A percentile compares a stretch with the other conserved stretches of the same genome.
Conservation (phyloP, 2,113 vertebrate species). For the Seriola quinqueradiata region DNA sequence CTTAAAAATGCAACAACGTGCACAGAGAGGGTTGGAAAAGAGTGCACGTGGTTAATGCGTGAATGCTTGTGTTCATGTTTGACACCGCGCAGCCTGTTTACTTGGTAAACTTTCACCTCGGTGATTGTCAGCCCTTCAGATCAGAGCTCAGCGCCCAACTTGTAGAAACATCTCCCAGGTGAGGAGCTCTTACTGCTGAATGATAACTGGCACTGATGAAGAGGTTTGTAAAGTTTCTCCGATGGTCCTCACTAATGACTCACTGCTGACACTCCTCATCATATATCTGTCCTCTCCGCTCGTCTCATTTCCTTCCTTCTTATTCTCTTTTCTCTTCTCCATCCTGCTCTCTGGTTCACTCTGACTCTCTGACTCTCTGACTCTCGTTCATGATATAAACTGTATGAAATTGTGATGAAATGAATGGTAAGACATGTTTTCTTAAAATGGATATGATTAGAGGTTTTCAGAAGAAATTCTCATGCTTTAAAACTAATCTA, state of each 20-base stretch:
- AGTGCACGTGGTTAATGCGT: too few species aligned
- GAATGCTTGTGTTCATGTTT: background rate
- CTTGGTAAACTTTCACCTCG: slow-evolving; percentile 15
- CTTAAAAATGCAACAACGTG: too few species aligned
- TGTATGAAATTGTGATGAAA: slow-evolving; percentile 30
- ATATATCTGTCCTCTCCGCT: background rate
- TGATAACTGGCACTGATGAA: background rate
- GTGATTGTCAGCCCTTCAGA: slow-evolving; percentile 6
- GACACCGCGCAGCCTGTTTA: background rate
- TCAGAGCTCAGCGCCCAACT: slow-evolving; percentile 1
- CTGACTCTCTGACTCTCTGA: background rate
- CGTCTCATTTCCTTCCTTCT: background rate
- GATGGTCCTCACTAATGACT: background rate
- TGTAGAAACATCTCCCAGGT: background rate
- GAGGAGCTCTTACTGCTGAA: background rate
- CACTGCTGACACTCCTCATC: background rate
- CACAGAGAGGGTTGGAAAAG: too few species aligned
- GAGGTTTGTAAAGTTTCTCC: background rate
- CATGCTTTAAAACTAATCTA: too few species aligned
- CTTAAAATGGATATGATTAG: background rate
- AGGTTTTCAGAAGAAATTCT: background rate
- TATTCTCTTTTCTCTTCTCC: background rate
- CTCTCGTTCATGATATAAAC: background rate
- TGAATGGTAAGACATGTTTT: background rate
- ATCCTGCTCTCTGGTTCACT: background rate